Evolutionary conservation across 2,888 invertebrate species (phyloP), one percentile per base, ranked within the genome.

Genomic region (Parnassius smintheus): DNA sequence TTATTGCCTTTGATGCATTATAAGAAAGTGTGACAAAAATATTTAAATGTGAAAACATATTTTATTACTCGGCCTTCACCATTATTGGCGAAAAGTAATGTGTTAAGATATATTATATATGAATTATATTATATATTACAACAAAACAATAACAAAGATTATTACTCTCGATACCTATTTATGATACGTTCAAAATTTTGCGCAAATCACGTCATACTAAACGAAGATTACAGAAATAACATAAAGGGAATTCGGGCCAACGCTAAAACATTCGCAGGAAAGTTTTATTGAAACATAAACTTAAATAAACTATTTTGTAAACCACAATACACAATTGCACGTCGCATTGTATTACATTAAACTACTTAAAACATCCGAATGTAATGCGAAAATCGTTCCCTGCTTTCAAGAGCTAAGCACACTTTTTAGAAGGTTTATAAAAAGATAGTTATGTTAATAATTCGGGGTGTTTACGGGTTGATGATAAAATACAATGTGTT

Each of bases 401-500:
- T 69, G 75, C 75, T 85, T 86, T 81, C 85, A 83, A 84, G 80
- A 69, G 68, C 65, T 60, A 62, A 53, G 65, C 73, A 79, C 77
- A 79, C 82, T 87, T 88, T 86, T 79, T 78, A 83, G 82, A 81
- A 83, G 84, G 86, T 85, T 86, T 81, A 87, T 82, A 80, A 81
- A 86, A 87, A 86, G 86, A 85, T 86, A 85, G 76, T 79, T 67
- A 68, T 68, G 68, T 67, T 45, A 72, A 67, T 70, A 74, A 73
- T 77, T 79, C 80, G 70, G 74, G 75, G 76, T 76, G 80, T 87
- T 87, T 83, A 88, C 85, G 86, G 85, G 75, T 81, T 81, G 85
- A 85, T 86, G 89, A 82, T 73, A 86, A 84, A 89, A 90, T 91
- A 91, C 90, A 88, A 87, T 84, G 85, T 85, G 86, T 82, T 85